Evolutionary conservation across 2,888 invertebrate genomes (phyloP).

Genomic region (Eustalomyia histrio): DNA sequence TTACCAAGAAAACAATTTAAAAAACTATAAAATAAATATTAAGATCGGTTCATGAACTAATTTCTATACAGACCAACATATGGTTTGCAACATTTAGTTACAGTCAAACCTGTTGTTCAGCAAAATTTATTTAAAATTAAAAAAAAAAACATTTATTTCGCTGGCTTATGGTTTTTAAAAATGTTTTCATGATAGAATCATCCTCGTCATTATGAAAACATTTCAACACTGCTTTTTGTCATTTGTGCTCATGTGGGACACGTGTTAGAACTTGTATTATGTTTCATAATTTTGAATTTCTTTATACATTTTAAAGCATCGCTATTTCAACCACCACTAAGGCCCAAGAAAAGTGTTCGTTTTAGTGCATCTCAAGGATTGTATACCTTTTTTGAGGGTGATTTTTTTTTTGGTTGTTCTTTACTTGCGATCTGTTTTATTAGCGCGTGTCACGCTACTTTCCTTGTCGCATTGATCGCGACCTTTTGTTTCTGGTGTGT

Average conservation of each 20-base stretch:
- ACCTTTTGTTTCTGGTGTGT: conserved; percentile 39
- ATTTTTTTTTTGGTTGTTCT: conserved; percentile 28
- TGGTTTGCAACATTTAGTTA: too few species aligned
- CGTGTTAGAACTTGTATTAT: conserved; percentile 47
- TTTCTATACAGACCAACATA: too few species aligned
- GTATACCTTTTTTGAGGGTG: conserved; percentile 22
- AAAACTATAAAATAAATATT: too few species aligned
- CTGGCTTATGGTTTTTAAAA: neutral
- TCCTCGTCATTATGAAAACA: neutral
- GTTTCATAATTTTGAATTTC: conserved; percentile 8
- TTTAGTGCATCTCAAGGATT: conserved; percentile 16
- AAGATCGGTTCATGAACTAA: too few species aligned
- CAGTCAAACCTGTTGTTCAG: too few species aligned
- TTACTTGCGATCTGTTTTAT: conserved; percentile 47
- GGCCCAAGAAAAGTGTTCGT: conserved; percentile 7
- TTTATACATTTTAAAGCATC: conserved; percentile 13
- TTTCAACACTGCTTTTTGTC: conserved; percentile 24
- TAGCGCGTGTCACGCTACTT: conserved; percentile 55
- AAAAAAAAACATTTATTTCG: too few species aligned
- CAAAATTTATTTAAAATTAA: too few species aligned
- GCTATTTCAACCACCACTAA: conserved; percentile 21
- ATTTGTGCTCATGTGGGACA: conserved; percentile 64
- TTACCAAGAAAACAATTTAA: too few species aligned
- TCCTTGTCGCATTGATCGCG: conserved; percentile 39
- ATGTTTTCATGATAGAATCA: neutral